phyloP scores from a whole-genome alignment of 2,888 invertebrate genomes.

The Heliconius cydno region DNA sequence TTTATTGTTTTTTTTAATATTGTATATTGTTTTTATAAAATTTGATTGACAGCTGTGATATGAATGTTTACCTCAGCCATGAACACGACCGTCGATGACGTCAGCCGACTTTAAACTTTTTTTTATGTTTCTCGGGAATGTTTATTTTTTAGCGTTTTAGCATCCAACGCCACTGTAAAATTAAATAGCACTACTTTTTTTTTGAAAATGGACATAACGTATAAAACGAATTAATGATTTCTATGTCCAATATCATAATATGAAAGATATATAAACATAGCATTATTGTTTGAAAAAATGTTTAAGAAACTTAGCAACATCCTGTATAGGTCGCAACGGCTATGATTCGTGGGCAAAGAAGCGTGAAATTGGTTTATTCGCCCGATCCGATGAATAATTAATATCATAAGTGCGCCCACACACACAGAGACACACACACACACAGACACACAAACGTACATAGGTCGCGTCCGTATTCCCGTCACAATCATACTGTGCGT shows the following conservation, averaged over 20 bases:
- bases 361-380: slow-evolving; percentile 84
- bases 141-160: not conserved
- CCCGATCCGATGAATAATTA: slow-evolving; percentile 83
- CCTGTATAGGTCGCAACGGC: slow-evolving; percentile 64
- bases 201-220: not conserved
- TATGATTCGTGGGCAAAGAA: slow-evolving; percentile 80
- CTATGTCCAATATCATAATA: not conserved
- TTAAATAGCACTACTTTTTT: too few relatives aligned
- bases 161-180: too few relatives aligned
- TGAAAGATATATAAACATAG: not conserved
- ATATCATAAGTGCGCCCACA: slow-evolving; percentile 70
- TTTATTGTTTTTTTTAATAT: not conserved
- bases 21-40: not conserved
- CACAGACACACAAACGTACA: not conserved
- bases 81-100: too few relatives aligned
- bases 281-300: not conserved
- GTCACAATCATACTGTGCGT: slow-evolving; percentile 19
- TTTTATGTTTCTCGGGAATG: too few relatives aligned
- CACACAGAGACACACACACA: not conserved
- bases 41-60: not conserved
- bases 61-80: not conserved
- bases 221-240: not conserved
- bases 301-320: slow-evolving; percentile 41
- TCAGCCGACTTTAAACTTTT: too few relatives aligned
- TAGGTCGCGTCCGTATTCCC: not conserved